Evolutionary conservation across 2,888 invertebrate genomes (phyloP), one percentile per base, ranked within the genome.

Genomic region (Oxystoma pomonae): DNA sequence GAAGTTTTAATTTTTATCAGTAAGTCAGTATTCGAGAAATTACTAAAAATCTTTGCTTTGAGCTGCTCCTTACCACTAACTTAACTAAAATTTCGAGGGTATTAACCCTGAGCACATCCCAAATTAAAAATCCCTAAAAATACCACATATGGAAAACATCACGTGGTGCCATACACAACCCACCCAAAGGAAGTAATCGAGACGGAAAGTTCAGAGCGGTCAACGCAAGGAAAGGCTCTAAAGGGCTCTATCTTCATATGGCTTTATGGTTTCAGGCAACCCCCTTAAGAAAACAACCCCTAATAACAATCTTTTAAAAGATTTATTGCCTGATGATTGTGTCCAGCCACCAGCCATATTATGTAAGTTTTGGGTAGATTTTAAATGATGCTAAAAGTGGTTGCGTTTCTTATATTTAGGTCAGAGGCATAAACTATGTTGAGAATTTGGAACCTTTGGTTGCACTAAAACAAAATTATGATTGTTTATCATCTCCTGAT

Each of bases 201-300:
- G 75, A 75, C 75, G 65, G 65, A 63, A 69, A 70, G 74, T 73
- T 72, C 73, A 73, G 12, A 35, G 65, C 74, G 75, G 75, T 75
- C 75, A 75, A 75, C 72, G 72, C 69, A 52, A 50, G 12, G 12
- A 12, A 35, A 7, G 35, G 5, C 5, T 35, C 12, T 35, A 35
- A 12, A n/a, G n/a, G n/a, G n/a, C n/a, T 35, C 35, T 35, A 35
- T n/a, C 35, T 35, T 35, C 35, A 35, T 35, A 35, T 35, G 35
- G 35, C 12, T 35, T 35, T 35, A 35, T 7, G 12, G 35, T 3
- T 35, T 35, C 3, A 7, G 3, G 3, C 35, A 35, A 35, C 35
- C 35, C 35, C 63, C 65, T 62, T 61, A 53, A 2, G 58, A 63
- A 57, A 55, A 53, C 66, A 66, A 63, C 66, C 61, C 59, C 63